Conservation (phyloP, 2,113 vertebrate genomes). For the Sinocyclocheilus grahami region DNA sequence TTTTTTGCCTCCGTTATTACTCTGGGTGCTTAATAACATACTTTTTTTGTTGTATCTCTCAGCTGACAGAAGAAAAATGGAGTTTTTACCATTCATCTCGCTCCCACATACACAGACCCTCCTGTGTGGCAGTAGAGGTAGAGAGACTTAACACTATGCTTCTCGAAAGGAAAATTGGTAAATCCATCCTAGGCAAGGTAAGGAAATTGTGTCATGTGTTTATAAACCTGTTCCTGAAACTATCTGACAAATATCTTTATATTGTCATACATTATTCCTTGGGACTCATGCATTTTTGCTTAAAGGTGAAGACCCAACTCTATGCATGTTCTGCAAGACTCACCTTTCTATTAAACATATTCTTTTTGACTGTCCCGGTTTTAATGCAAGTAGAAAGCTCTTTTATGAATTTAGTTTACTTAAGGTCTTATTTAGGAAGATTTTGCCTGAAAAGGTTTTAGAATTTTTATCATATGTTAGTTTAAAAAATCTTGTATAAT, state of each 20-base stretch:
- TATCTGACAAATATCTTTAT: neutral
- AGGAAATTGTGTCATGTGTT: neutral
- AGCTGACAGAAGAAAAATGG: constrained; percentile 93
- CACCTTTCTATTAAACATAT: no score
- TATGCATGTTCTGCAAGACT: no score
- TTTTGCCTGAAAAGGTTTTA: no score
- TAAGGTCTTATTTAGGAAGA: no score
- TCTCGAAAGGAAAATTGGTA: constrained; percentile 90
- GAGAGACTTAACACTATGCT: constrained; percentile 85
- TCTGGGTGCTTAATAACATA: neutral
- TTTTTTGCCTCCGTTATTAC: neutral
- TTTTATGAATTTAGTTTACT: no score
- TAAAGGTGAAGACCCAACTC: no score
- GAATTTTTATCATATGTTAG: no score
- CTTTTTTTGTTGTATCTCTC: constrained; percentile 14
- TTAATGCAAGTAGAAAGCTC: no score
- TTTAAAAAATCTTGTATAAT: no score
- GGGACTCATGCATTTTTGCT: no score
- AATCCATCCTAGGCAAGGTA: constrained; percentile 95
- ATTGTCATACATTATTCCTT: no score
- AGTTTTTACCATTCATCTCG: constrained; percentile 88
- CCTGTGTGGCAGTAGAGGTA: constrained; percentile 89
- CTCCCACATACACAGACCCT: constrained; percentile 86
- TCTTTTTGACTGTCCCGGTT: no score
- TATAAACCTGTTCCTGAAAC: neutral